Conservation (phyloP, 2,113 vertebrate species). For the Poeciliopsis retropinna region DNA sequence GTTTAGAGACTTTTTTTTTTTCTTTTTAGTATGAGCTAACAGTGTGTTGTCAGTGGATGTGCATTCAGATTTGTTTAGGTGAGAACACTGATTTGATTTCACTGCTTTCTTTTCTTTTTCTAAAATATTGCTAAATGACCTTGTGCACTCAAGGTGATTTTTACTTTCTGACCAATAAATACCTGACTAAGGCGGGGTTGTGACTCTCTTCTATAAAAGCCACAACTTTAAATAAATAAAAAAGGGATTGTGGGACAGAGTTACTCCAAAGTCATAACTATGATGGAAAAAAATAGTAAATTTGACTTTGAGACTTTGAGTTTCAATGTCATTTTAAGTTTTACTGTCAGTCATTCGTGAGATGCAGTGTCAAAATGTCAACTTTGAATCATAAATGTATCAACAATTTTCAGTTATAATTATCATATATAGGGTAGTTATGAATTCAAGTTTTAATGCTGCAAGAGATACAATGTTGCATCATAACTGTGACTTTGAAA, state of each 20-base stretch:
- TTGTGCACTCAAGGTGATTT: constrained; percentile 25
- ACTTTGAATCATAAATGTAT: too few species aligned
- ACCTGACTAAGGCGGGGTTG: neutral
- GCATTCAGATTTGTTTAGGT: constrained; percentile 10
- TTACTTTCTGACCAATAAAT: constrained; percentile 52
- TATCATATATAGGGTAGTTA: too few species aligned
- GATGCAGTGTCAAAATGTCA: too few species aligned
- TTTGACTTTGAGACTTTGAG: too few species aligned
- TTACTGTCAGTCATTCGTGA: too few species aligned
- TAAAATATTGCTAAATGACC: neutral
- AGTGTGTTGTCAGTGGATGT: constrained; percentile 18
- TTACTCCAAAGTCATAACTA: too few species aligned
- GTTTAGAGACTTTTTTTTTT: constrained; percentile 17
- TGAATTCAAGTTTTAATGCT: too few species aligned
- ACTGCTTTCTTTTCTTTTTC: neutral
- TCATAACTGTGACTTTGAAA: too few species aligned
- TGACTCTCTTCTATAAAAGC: neutral
- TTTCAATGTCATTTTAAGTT: too few species aligned
- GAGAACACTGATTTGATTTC: constrained; percentile 1
- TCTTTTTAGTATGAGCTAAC: constrained; percentile 12
- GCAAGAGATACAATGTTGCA: too few species aligned
- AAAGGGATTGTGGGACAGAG: neutral
- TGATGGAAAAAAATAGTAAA: too few species aligned
- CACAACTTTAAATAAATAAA: neutral
- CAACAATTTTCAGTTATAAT: too few species aligned